Base-by-base conservation (phyloP, 2,888 invertebrate species). In the Masnerella sp. region DNA sequence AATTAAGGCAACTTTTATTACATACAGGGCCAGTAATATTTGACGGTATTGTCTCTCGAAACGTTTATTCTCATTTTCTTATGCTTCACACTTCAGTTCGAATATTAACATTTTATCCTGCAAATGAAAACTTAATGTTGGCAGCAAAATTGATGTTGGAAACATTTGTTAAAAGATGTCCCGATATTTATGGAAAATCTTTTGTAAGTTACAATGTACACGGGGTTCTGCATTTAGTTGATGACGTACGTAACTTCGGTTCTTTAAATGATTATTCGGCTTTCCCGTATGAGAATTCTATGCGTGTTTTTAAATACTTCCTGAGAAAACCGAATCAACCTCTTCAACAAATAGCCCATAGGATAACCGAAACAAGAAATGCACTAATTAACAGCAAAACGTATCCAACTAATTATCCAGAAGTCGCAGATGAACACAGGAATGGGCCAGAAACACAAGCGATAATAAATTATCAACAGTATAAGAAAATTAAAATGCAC, bases 21-120 rank as follows among this genome's bases (percentile, higher is more conserved):
- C 81, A 82, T 51, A 76, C 79, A 11, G 83, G 82, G 7, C 76
- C 78, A n/a, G 69, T 76, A 14, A 69, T 81, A 25, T 68, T 83
- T 8, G 56, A 69, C 40, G 71, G 65, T 28, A 51, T 78, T 49
- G 30, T 81, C 14, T 43, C 51, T 11, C 20, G 67, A 14, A 22
- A 73, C 1, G 32, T 56, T 11, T 81, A 80, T 51, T 25, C 54
- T 5, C 77, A 81, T 65, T 82, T 80, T 43, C 52, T 81, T 12
- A 14, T 74, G 5, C 51, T 82, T 9, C 77, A 78, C 52, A 34
- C 56, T 34, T 74, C 77, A 5, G 74, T 81, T 25, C 59, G 71
- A 51, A 54, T 54, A 17, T 47, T 65, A 20, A 30, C 38, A 14
- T 42, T 56, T 32, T 20, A 28, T 40, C 18, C 25, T 5, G 8